Base-by-base conservation (phyloP, 2,888 invertebrate genomes). In the Dynastes hyllus region DNA sequence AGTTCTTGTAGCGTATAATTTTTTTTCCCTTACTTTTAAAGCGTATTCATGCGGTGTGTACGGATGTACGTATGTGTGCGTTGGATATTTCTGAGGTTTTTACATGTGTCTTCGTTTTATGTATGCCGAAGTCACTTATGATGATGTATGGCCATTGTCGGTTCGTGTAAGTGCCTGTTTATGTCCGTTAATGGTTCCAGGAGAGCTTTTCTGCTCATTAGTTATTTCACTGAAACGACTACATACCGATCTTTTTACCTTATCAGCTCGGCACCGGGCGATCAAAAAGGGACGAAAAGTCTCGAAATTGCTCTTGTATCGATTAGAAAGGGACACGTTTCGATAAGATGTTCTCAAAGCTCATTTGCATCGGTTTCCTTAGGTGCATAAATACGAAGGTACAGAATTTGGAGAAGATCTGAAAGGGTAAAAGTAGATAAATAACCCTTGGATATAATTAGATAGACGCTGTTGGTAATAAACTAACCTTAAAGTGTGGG, bases 41-140 rank as follows among this genome's bases (percentile, higher is more conserved):
- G 32, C 45, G 45, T 73, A 11, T 51, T 69, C 50, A 3, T 2
- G 37, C 73, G 22, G 40, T 40, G 51, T 73, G 11, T 55, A 27
- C 37, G 81, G 9, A 16, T 81, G 45, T 40, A 37, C 58, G 27
- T 29, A 45, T 51, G 81, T 67, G 53, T 81, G 80, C 80, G 81
- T 83, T 80, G 82, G 81, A 81, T 81, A 78, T 80, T 81, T 83
- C 80, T 82, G 80, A 76, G 76, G 82, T 83, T 85, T 83, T 83
- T 84, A 85, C 85, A 85, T 85, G 81, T 85, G 85, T 85, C 84
- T 82, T 81, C 81, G 84, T 85, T 84, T 83, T 81, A 85, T 81
- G 79, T 81, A 69, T 78, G 84, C 85, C 84, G 85, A 85, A 84
- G 84, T 86, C 86, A 86, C 86, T 86, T 86, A 84, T 75, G 83